These are phyloP conservation scores for Invenusta paracnida DNA, from an alignment of 2,888 invertebrate species.

Conservation along the genomic window DNA sequence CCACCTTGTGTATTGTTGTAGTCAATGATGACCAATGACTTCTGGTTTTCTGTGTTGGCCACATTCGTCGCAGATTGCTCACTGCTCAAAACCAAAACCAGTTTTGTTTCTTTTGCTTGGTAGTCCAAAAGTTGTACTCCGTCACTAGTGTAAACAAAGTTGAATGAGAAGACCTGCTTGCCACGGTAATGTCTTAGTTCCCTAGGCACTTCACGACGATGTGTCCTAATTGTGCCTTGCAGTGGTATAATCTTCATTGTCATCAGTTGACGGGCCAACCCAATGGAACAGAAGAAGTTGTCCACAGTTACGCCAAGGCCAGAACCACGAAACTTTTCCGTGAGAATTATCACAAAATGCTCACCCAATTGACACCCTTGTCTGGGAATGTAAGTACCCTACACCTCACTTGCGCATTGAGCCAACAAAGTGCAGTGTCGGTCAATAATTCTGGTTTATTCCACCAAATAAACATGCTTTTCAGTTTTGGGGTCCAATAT, in stretches of 20 bases:
- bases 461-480: too few relatives aligned
- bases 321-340: neutral
- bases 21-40: too few relatives aligned
- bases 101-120: neutral
- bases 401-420: too few relatives aligned
- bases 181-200: too few relatives aligned
- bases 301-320: neutral
- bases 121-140: neutral
- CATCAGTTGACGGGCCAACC: neutral
- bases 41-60: neutral
- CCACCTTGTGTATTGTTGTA: too few relatives aligned
- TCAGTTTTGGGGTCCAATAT: too few relatives aligned
- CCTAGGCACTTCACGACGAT: neutral
- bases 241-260: neutral
- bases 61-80: neutral
- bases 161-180: neutral
- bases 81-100: neutral
- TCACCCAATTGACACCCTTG: neutral
- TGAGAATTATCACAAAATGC: neutral
- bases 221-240: neutral
- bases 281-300: neutral
- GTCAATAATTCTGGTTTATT: too few relatives aligned
- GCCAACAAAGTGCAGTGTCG: too few relatives aligned
- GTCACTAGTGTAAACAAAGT: neutral
- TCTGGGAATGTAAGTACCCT: too few relatives aligned